Conservation (phyloP, 2,797 vertebrate species). For the Thalassophryne amazonica region DNA sequence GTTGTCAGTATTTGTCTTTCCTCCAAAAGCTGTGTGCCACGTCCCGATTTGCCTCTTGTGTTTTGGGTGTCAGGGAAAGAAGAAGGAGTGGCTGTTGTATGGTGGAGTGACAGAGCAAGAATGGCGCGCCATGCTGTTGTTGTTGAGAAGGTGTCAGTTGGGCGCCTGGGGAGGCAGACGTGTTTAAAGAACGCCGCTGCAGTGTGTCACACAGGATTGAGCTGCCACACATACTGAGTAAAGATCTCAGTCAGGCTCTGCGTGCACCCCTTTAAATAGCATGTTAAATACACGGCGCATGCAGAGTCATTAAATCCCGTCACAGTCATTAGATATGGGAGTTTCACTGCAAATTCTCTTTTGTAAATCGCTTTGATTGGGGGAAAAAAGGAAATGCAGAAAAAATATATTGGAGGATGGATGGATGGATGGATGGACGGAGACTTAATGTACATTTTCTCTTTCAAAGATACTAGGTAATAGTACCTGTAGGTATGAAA, state of each 20-base stretch:
- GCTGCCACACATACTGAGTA: slow-evolving; percentile 53
- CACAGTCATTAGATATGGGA: too few relatives aligned
- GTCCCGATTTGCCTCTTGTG: slow-evolving; percentile 19
- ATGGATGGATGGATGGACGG: too few relatives aligned
- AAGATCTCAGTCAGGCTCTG: slow-evolving; percentile 32
- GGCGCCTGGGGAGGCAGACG: slow-evolving; percentile 22
- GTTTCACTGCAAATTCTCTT: too few relatives aligned
- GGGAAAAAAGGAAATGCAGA: too few relatives aligned
- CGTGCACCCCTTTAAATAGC: too few relatives aligned
- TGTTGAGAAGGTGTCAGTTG: slow-evolving; percentile 52
- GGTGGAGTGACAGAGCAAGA: slow-evolving; percentile 28
- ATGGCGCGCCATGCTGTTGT: slow-evolving; percentile 18
- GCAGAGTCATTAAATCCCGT: too few relatives aligned
- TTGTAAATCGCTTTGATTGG: too few relatives aligned
- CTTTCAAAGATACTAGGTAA: too few relatives aligned
- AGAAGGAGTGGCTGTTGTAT: slow-evolving; percentile 25
- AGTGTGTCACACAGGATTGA: slow-evolving; percentile 59
- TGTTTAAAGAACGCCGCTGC: slow-evolving; percentile 50
- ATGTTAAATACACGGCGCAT: too few relatives aligned
- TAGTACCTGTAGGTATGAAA: too few relatives aligned
- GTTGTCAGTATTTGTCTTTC: not conserved
- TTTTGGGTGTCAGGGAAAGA: slow-evolving; percentile 18
- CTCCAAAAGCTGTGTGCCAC: not conserved
- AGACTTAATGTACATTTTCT: too few relatives aligned
- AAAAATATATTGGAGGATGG: too few relatives aligned